Base-by-base conservation (phyloP, 2,113 vertebrate genomes). In the Pseudorasbora parva region DNA sequence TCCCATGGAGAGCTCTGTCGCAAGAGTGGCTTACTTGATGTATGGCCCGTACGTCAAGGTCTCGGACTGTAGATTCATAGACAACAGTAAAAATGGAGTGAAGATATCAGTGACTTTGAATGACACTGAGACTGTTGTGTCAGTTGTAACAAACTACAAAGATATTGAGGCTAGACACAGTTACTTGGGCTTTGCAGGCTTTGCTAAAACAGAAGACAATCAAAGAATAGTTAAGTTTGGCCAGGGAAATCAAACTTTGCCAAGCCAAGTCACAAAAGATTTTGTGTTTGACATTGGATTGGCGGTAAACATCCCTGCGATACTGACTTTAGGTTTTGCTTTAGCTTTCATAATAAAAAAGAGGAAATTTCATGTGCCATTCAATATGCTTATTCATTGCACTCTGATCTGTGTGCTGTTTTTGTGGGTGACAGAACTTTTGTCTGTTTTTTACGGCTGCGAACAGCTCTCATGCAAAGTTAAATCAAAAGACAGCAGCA, bases 41-140 rank as follows among this genome's bases (percentile, higher is more conserved):
- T 93, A 98, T 23, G 97, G 98, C 8, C 98, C 98, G 0, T 96
- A 97, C 76, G 96, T 97, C 88, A 97, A 97, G 90, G 93, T 99
- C 60, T 96, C 96, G 56, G 91, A 90, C 90, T 97, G 96, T 88
- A 95, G 87, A 82, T 98, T 99, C 69, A 33, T 94, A 45, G 98
- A 99, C 74, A 94, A 92, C 78, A 93, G 94, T 85, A 94, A 93
- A 83, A 92, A 95, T 19, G 98, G 98, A 27, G 95, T 97, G 82
- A 96, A 94, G 78, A 87, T 99, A 68, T 95, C 91, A 0, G 89
- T 99, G 79, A 94, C 88, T 33, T 92, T 99, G 84, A 99, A 99
- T 82, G 95, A 95, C 89, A 97, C 95, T 0, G 96, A 97, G 86
- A 96, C 92, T 15, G 89, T 94, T 1, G 93, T 98, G 10, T 97